Evolutionary conservation across 2,888 invertebrate genomes (phyloP), one percentile per base, ranked within the genome.

Genomic region (Venusia cambrica): DNA sequence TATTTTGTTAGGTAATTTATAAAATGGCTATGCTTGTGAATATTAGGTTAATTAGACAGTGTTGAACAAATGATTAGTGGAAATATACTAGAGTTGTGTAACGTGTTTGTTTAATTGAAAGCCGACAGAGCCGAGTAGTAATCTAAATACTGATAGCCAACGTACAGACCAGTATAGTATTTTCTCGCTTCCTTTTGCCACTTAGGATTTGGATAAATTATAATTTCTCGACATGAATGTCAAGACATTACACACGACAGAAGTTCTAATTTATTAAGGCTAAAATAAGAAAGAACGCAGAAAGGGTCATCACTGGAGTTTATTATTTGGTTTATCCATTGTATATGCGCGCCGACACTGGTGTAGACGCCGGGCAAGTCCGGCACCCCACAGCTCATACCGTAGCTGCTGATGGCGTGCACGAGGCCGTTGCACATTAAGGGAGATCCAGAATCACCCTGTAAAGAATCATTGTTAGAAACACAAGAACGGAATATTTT

Each of bases 371-470:
- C 85, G 1, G 87, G 87, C 1, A 76, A 38, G 0, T 58, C 70
- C 0, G 62, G 60, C 1, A 75, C 57, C 1, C 71, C 84, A 33
- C 87, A 87, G 17, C 73, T 69, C 39, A 73, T 57, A 0, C 87
- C 87, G 41, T 84, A 76, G 45, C 85, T 85, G 47, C 72, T 73
- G n/a, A 88, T 42, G 1, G 73, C 87, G 54, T 87, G 57, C 4
- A 87, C 31, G 2, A 55, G 32, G 1, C 62, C 70, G 1, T 44
- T 38, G 50, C 87, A 87, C 5, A 87, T 55, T 1, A 88, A 51
- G 0, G 87, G 84, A 4, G 84, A 76, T 1, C 87, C 87, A 0
- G 87, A 88, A 38, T 88, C 87, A 17, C 87, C 87, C 87, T 88
- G 55, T 1, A 36, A 41, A 2, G 46, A 36, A 20, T 26, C n/a